phyloP scores from a whole-genome alignment of 2,888 invertebrate species.

The Trissolcus brochymenae region DNA sequence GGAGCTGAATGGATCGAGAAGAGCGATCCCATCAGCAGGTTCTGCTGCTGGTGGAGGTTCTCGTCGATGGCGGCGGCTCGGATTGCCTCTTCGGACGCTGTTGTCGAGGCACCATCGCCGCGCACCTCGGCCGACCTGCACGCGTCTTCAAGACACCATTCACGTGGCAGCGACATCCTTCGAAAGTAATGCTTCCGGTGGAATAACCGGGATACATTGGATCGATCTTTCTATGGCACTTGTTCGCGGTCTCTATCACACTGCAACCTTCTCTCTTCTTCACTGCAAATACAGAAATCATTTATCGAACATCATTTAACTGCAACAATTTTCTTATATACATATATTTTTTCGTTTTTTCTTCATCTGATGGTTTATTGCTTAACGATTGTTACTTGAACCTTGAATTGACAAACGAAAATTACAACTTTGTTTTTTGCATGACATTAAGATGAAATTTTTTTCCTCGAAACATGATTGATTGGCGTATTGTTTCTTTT shows the following conservation, averaged over 20 bases:
- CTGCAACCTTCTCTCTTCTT: slow-evolving; percentile 14
- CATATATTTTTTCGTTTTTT: too few relatives aligned
- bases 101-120: slow-evolving; percentile 60
- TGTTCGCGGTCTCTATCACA: slow-evolving; percentile 41
- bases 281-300: slow-evolving; percentile 4
- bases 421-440: too few relatives aligned
- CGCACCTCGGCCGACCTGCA: slow-evolving; percentile 68
- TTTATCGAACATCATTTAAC: too few relatives aligned
- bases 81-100: slow-evolving; percentile 71
- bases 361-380: too few relatives aligned
- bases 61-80: slow-evolving; percentile 70
- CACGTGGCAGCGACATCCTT: slow-evolving; percentile 80
- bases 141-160: slow-evolving; percentile 81
- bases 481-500: too few relatives aligned
- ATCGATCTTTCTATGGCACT: slow-evolving; percentile 65
- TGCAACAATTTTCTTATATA: too few relatives aligned
- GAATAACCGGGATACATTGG: slow-evolving; percentile 76
- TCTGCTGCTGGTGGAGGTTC: slow-evolving; percentile 76
- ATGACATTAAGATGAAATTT: too few relatives aligned
- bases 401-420: too few relatives aligned
- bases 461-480: too few relatives aligned
- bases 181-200: slow-evolving; percentile 65
- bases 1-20: slow-evolving; percentile 85
- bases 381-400: too few relatives aligned
- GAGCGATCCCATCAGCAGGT: slow-evolving; percentile 79